Evolutionary conservation across 1,140 invertebrate species (phyloP), one percentile per base, ranked within the genome.

Genomic region (Ips nitidus): DNA sequence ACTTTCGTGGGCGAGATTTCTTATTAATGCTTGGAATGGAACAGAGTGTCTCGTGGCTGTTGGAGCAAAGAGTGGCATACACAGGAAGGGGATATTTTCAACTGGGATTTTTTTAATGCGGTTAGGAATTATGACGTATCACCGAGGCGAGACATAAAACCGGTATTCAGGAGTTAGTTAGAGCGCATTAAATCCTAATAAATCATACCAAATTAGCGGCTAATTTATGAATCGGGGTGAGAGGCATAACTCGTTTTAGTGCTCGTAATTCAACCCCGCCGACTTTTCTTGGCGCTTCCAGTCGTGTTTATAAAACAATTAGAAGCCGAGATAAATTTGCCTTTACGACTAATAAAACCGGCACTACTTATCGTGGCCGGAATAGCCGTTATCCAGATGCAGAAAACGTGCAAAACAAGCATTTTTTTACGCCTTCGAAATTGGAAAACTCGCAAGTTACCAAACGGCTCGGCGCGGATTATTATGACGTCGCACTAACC

Each of bases 401-500:
- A 37, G 37, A 55, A 7, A 38, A 38, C n/a, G 52, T 47, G 45
- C 45, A 47, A n/a, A 22, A 22, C 22, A 22, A 22, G 22, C 22
- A 22, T 22, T 22, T 22, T 22, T 22, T 22, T 22, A 22, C 22
- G 22, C 22, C 22, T 22, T 22, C 22, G 22, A 22, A 22, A 22
- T 22, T 22, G 45, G 1, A 50, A 50, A 50, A 50, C 45, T 50
- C 45, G 22, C 45, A 22, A 50, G 45, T 59, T 59, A 59, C 57
- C 57, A 59, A 50, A 50, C 45, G 45, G 43, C 66, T 60, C 57
- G 22, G 47, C 52, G 4, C 8, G 68, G 68, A 70, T 70, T 70
- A 76, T 79, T 79, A 78, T 78, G 78, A 79, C 76, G 77, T 77
- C 71, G 73, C 73, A 71, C 69, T 77, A 77, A 77, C 77, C 76